Conservation (phyloP, 2,888 invertebrate species). For the Dyspetes luteomarginatus region DNA sequence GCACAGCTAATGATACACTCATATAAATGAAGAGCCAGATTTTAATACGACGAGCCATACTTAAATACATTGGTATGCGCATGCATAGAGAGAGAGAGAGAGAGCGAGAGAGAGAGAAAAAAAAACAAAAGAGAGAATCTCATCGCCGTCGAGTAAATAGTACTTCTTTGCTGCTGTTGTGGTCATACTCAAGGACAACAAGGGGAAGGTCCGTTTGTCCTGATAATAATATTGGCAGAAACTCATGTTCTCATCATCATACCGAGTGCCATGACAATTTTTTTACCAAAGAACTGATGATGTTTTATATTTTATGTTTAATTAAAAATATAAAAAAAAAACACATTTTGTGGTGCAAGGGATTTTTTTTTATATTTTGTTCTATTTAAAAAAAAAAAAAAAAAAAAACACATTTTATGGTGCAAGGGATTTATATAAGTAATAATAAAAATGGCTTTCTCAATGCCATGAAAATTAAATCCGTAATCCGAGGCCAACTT, state of each 20-base stretch:
- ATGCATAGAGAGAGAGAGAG: not conserved
- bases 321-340: too few relatives aligned
- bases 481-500: too few relatives aligned
- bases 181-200: constrained; percentile 20
- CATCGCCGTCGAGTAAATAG: not conserved
- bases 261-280: constrained; percentile 13
- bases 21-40: constrained; percentile 9
- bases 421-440: too few relatives aligned
- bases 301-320: not conserved
- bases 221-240: too few relatives aligned
- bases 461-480: too few relatives aligned
- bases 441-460: too few relatives aligned
- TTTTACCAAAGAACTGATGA: not conserved
- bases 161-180: constrained; percentile 8
- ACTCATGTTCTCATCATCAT: not conserved
- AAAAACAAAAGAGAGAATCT: not conserved
- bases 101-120: not conserved
- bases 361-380: too few relatives aligned
- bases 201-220: constrained; percentile 20
- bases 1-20: constrained; percentile 24
- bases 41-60: not conserved
- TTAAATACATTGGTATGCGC: not conserved
- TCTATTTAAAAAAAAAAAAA: too few relatives aligned
- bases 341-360: too few relatives aligned
- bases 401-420: too few relatives aligned